Evolutionary conservation across 2,888 invertebrate species (phyloP).

Genomic region (Drosophila putrida): DNA sequence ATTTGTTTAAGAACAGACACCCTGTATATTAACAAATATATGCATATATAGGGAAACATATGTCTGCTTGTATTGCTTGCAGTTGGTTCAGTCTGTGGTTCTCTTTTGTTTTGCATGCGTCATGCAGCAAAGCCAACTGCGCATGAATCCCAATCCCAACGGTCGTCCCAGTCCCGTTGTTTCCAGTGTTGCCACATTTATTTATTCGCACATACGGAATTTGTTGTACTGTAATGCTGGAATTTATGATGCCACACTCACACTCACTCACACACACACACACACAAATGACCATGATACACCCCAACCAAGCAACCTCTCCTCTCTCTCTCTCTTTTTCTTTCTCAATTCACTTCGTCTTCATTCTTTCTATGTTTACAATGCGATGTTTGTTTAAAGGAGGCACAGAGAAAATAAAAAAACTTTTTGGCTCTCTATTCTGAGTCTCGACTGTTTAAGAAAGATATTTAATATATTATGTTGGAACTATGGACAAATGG

Average conservation of each 20-base stretch:
- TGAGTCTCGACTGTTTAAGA: conserved; percentile 31
- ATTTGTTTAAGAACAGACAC: no score
- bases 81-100: conserved; percentile 28
- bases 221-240: conserved; percentile 47
- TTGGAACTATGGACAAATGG: conserved; percentile 1
- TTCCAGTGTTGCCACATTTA: conserved; percentile 48
- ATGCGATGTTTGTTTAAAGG: conserved; percentile 30
- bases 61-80: conserved; percentile 35
- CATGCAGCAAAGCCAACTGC: conserved; percentile 57
- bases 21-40: no score
- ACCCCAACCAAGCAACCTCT: not conserved
- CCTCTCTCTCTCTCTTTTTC: not conserved
- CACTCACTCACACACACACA: conserved; percentile 24
- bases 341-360: not conserved
- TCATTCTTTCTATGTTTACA: conserved; percentile 29
- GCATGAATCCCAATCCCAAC: conserved; percentile 45
- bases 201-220: conserved; percentile 58
- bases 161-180: conserved; percentile 9
- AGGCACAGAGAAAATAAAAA: conserved; percentile 14
- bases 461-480: conserved; percentile 14
- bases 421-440: conserved; percentile 22
- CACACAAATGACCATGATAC: conserved; percentile 8
- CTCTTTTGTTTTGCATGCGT: conserved; percentile 47
- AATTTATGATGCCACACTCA: conserved; percentile 56
- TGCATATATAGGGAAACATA: not conserved